Evolutionary conservation across 2,888 invertebrate species (phyloP).

Genomic region (Petrolisthes manimaculis): DNA sequence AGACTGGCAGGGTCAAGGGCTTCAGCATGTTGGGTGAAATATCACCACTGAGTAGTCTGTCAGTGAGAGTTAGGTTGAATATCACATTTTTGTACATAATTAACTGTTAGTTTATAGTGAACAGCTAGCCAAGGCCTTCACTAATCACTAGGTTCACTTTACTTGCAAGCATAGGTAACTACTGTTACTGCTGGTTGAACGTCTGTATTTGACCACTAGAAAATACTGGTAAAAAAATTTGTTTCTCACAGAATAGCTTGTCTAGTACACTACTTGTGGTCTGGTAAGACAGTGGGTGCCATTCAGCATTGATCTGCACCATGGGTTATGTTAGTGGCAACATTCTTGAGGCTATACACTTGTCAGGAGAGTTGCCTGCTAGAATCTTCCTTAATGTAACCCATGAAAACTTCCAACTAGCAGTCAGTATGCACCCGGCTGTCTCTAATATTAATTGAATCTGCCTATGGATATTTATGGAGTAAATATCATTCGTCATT

Average conservation of each 20-base stretch:
- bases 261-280: neutral
- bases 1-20: conserved; percentile 9
- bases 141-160: conserved; percentile 42
- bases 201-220: conserved; percentile 2
- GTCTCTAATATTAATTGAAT: too few relatives aligned
- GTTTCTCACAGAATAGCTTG: neutral
- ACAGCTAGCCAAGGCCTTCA: conserved; percentile 38
- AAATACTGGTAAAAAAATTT: neutral
- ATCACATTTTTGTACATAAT: conserved; percentile 44
- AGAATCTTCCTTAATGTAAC: neutral
- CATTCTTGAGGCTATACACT: neutral
- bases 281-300: neutral
- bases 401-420: too few relatives aligned
- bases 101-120: conserved; percentile 41
- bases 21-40: conserved; percentile 27
- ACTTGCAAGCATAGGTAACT: conserved; percentile 39
- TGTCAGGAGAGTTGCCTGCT: neutral
- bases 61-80: conserved; percentile 25
- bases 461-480: too few relatives aligned
- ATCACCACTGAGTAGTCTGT: conserved; percentile 15
- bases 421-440: too few relatives aligned
- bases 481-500: too few relatives aligned
- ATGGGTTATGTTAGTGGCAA: neutral
- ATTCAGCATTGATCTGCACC: neutral
- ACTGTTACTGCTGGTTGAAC: conserved; percentile 25